These are phyloP conservation scores for Glareola pratincola DNA, from an alignment of 2,113 vertebrate genomes.

Conservation along the genomic window DNA sequence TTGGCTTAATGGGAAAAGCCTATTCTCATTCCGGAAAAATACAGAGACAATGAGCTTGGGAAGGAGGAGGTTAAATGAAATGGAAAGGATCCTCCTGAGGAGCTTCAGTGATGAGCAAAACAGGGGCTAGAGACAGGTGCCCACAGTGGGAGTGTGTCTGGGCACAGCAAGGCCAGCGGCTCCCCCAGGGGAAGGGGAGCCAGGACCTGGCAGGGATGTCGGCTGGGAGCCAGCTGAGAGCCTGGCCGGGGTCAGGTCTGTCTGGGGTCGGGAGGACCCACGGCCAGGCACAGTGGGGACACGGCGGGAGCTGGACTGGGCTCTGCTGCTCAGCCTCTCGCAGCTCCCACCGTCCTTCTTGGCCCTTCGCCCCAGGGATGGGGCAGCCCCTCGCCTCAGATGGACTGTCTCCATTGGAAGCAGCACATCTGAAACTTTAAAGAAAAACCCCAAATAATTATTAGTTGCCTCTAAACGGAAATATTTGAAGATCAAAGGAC, in stretches of 20 bases:
- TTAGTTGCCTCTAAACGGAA: neutral
- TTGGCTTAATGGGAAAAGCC: neutral
- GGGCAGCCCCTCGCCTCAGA: neutral
- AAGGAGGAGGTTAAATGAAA: neutral
- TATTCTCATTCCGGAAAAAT: neutral
- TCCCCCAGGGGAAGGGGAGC: neutral
- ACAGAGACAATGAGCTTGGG: neutral
- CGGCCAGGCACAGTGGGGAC: neutral
- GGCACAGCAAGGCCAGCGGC: accelerated
- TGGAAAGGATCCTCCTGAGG: neutral
- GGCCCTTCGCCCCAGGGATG: accelerated
- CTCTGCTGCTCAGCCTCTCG: neutral
- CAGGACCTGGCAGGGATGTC: neutral
- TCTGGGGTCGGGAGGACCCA: accelerated
- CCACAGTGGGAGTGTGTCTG: neutral
- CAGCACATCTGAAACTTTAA: neutral
- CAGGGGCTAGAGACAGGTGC: neutral
- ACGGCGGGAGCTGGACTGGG: neutral
- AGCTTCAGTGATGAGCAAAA: neutral
- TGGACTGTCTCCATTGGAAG: neutral
- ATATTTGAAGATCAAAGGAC: neutral
- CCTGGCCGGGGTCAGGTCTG: neutral
- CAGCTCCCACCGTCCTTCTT: accelerated
- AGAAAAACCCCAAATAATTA: neutral
- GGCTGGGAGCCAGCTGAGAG: neutral